Percentiles rank a stretch among this genome's conserved stretches.
Evolutionary conservation across 2,888 invertebrate species (phyloP).

Genomic region (Oxyteleia sp.): DNA sequence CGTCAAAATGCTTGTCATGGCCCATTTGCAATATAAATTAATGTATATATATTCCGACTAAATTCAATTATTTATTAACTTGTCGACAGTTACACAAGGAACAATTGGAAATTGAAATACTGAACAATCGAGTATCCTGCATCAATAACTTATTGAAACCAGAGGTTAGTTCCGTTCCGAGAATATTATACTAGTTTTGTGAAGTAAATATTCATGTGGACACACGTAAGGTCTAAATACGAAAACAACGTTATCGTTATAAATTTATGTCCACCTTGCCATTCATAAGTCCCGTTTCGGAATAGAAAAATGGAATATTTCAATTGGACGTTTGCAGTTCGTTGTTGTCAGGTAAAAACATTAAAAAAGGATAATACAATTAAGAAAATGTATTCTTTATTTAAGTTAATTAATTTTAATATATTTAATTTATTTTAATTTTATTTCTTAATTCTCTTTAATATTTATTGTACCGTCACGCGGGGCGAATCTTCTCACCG

Average conservation of each 20-base stretch:
- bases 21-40: conserved; percentile 52
- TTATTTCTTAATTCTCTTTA: too few species aligned
- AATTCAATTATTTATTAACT: conserved; percentile 61
- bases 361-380: too few species aligned
- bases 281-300: conserved; percentile 16
- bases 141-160: conserved; percentile 82
- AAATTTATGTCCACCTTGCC: conserved; percentile 1
- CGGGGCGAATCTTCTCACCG: too few species aligned
- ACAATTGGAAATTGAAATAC: conserved; percentile 83
- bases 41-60: conserved; percentile 34
- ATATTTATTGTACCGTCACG: too few species aligned
- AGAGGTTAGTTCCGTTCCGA: conserved; percentile 76
- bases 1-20: conserved; percentile 27
- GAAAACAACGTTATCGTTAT: conserved; percentile 11
- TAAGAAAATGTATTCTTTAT: too few species aligned
- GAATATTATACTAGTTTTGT: conserved; percentile 52
- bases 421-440: too few species aligned
- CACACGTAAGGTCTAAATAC: conserved; percentile 30
- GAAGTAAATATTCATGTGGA: conserved; percentile 48
- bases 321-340: too few species aligned
- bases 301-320: too few species aligned
- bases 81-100: conserved; percentile 83
- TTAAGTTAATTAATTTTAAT: too few species aligned
- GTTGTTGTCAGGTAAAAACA: too few species aligned
- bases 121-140: conserved; percentile 84